Base-by-base conservation (phyloP, 2,797 vertebrate species). In the Halcyon chelicuti region DNA sequence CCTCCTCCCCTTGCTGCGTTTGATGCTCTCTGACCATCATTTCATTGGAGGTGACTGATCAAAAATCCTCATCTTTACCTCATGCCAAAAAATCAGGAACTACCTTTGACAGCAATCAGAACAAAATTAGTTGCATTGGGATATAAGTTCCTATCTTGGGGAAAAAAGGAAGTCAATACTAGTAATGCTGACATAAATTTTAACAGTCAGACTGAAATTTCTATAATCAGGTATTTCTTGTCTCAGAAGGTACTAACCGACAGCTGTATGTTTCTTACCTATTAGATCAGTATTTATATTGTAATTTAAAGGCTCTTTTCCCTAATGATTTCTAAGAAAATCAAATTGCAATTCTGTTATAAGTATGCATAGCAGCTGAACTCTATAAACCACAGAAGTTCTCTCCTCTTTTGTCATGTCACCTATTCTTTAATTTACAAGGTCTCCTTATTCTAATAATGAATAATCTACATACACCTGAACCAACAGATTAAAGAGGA, bases 51-150 rank as follows among this genome's bases (percentile, higher is more conserved):
- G 49, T 2, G 54, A 61, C 23, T 17, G 12, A 42, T 88, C 58
- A 79, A 92, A 95, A 86, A 65, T 51, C 33, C 40, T 81, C 21
- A 47, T 11, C 49, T 74, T 61, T 75, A 35, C 5, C 21, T 65
- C 2, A 14, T 37, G 40, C 28, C 31, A 71, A 66, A 94, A 96
- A 54, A 40, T 40, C 42, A 77, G 60, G n/a, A 89, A 80, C n/a
- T 72, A 91, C 12, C 28, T 93, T 87, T 96, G 71, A 91, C 39
- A 87, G n/a, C 28, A 92, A 86, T 92, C 12, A 62, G 29, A 88
- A 66, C 25, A 91, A 79, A 94, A 91, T 73, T 70, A 78, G 28
- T 62, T 46, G 2, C 54, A 51, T 6, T 74, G 40, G 54, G 23
- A 72, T 62, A 76, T 4, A 60, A n/a, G 63, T 33, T 62, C 20